Percentiles rank a stretch among this genome's conserved stretches.
phyloP scores from a whole-genome alignment of 1,140 invertebrate genomes.

The Yoshiicerus persimilis region DNA sequence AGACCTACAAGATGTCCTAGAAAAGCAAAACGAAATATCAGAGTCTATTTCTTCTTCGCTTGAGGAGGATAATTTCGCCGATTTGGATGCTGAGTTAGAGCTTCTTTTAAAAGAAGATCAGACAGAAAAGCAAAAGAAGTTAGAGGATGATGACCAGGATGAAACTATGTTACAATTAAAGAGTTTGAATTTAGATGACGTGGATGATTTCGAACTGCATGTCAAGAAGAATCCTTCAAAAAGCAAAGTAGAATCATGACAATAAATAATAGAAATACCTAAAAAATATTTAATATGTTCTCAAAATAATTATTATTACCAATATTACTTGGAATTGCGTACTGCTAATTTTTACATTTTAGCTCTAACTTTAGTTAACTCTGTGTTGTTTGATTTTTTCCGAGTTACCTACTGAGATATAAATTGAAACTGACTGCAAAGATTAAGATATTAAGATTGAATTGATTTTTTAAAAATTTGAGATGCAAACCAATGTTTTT shows the following conservation, averaged over 20 bases:
- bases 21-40: conserved; percentile 28
- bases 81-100: neutral
- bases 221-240: neutral
- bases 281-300: no score
- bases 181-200: neutral
- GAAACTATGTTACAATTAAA: neutral
- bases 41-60: conserved; percentile 8
- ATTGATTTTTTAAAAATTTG: no score
- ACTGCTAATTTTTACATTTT: no score
- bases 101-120: neutral
- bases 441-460: no score
- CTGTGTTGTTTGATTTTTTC: no score
- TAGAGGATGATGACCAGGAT: neutral
- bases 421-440: no score
- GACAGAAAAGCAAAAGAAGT: neutral
- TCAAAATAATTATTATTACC: no score
- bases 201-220: neutral
- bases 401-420: no score
- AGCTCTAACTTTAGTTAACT: no score
- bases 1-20: conserved; percentile 41
- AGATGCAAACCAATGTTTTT: no score
- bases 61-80: neutral
- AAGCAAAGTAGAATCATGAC: neutral
- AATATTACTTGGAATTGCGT: no score
- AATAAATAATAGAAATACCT: neutral